phyloP scores from a whole-genome alignment of 2,888 invertebrate species.

The Drosophila greeni region DNA sequence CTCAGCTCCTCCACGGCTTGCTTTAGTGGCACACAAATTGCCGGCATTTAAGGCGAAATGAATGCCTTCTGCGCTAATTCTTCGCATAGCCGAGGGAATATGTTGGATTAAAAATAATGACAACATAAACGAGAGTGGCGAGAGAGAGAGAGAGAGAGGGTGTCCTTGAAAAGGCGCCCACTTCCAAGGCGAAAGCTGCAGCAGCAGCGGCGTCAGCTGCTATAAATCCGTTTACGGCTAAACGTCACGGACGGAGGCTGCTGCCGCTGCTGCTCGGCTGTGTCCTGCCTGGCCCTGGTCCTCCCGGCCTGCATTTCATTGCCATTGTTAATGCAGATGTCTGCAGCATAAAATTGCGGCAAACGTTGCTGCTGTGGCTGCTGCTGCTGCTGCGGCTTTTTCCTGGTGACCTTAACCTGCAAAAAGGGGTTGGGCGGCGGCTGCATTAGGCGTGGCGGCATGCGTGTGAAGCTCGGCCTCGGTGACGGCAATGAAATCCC shows the following conservation, averaged over 20 bases:
- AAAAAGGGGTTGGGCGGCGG: constrained; percentile 34
- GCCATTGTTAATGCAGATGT: constrained; percentile 65
- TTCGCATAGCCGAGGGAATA: constrained; percentile 37
- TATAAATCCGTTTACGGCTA: constrained; percentile 65
- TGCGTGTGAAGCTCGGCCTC: constrained; percentile 54
- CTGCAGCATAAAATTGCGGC: constrained; percentile 63
- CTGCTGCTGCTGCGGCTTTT: constrained; percentile 23
- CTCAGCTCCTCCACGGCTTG: neutral
- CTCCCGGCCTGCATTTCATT: constrained; percentile 53
- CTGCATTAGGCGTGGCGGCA: constrained; percentile 60
- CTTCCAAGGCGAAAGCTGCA: constrained; percentile 53
- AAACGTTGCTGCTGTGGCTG: constrained; percentile 34
- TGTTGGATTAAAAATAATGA: constrained; percentile 63
- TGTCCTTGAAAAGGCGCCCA: constrained; percentile 51
- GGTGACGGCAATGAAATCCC: constrained; percentile 56
- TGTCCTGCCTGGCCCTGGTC: neutral
- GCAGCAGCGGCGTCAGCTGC: constrained; percentile 24
- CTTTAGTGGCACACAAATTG: constrained; percentile 29
- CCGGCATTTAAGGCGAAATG: constrained; percentile 25
- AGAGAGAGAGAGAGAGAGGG: constrained; percentile 30
- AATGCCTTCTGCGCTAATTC: constrained; percentile 50
- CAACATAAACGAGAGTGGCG: constrained; percentile 58
- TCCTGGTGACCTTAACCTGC: constrained; percentile 63
- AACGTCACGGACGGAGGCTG: constrained; percentile 53
- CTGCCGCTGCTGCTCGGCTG: constrained; percentile 12